Percentiles rank a stretch among this genome's conserved stretches.
phyloP scores from a whole-genome alignment of 2,888 invertebrate genomes.

The Heliconius hortense region DNA sequence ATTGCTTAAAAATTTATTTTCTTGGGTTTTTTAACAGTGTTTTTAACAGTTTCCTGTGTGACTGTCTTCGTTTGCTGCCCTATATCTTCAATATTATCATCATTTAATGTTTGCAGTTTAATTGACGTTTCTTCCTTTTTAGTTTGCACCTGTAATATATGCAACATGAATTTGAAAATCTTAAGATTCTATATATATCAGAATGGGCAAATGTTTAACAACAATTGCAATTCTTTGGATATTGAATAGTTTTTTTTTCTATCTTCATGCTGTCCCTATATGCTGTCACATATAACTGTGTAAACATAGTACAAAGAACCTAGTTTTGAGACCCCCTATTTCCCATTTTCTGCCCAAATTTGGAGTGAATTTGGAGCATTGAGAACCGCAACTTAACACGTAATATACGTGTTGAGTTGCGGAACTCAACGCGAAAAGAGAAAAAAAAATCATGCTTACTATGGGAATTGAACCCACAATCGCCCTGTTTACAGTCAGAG shows the following conservation, averaged over 20 bases:
- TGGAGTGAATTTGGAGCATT: no score
- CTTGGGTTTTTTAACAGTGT: slow-evolving; percentile 68
- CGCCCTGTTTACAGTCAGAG: no score
- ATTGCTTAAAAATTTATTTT: slow-evolving; percentile 68
- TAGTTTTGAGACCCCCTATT: no score
- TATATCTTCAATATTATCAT: slow-evolving; percentile 72
- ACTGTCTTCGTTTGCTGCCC: slow-evolving; percentile 50
- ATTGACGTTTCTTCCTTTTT: slow-evolving; percentile 71
- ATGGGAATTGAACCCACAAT: not conserved
- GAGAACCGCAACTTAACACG: no score
- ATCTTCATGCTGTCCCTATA: no score
- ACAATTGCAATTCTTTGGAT: not conserved
- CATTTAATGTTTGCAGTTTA: slow-evolving; percentile 70
- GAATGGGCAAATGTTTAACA: no score
- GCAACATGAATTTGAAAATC: not conserved
- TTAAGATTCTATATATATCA: not conserved
- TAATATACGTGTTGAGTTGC: no score
- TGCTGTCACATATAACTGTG: no score
- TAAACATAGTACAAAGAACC: no score
- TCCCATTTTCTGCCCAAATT: no score
- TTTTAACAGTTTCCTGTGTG: slow-evolving; percentile 51
- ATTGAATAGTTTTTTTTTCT: not conserved
- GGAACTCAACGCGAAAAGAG: not conserved
- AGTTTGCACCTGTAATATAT: slow-evolving; percentile 60
- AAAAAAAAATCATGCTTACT: not conserved